phyloP scores from a whole-genome alignment of 2,888 invertebrate genomes.

The Caenorhabditis virilis region DNA sequence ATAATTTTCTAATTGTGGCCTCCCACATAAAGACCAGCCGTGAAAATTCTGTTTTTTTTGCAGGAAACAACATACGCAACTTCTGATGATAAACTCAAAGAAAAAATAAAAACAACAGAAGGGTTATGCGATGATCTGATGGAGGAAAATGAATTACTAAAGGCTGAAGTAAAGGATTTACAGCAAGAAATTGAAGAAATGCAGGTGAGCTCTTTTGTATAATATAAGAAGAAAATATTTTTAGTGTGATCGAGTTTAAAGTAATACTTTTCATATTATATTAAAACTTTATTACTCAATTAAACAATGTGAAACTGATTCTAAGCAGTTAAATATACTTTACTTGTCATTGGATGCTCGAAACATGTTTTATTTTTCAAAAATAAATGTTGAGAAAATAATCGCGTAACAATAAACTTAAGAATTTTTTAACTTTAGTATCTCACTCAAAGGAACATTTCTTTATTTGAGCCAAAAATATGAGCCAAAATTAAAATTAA shows the following conservation, averaged over 20 bases:
- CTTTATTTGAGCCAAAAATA: no score
- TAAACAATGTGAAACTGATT: no score
- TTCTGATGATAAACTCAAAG: constrained; percentile 77
- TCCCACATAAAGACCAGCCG: no score
- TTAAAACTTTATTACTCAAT: no score
- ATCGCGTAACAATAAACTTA: no score
- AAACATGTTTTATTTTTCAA: no score
- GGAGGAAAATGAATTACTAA: constrained; percentile 73
- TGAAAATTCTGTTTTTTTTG: constrained; percentile 3
- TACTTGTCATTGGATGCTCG: background rate
- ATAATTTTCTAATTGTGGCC: background rate
- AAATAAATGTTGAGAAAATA: no score
- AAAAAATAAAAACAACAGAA: constrained; percentile 86
- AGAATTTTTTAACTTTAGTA: no score
- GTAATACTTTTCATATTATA: background rate
- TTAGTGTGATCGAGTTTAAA: no score
- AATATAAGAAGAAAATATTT: background rate
- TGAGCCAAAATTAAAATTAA: no score
- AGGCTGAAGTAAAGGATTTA: constrained; percentile 84
- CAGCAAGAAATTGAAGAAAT: constrained; percentile 98
- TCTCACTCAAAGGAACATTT: no score
- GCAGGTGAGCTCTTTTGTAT: constrained; percentile 75
- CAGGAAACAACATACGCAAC: constrained; percentile 51
- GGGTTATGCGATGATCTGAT: constrained; percentile 88
- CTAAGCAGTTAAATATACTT: no score